Evolutionary conservation across 2,113 vertebrate genomes (phyloP), one percentile per base, ranked within the genome.

Genomic region (Macrotus californicus): DNA sequence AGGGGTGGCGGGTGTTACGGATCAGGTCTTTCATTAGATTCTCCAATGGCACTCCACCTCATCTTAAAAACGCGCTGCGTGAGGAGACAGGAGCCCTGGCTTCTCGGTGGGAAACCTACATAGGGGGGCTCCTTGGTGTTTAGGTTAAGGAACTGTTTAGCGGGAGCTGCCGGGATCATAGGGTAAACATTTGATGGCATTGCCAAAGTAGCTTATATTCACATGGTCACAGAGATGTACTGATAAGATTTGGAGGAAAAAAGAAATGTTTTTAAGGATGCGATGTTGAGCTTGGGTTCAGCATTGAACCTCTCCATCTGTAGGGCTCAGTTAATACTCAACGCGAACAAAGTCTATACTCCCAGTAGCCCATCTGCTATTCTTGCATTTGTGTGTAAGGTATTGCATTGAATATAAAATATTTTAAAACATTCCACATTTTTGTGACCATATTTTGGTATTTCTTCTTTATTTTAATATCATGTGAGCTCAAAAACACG

Each of bases 201-300:
- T 56, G 36, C 36, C 26, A 80, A 77, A 46, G 43, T 43, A 24
- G 26, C 18, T 70, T 73, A 69, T 73, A 64, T 56, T n/a, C 6
- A 66, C 59, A 41, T 34, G 19, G n/a, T 84, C 52, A 69, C 80
- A 72, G 76, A 91, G 29, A 59, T 50, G 73, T 7, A 52, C 70
- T 56, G 41, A 48, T 19, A 93, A 16, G 43, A 93, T 87, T 70
- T 82, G 36, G 29, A 66, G 87, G 48, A 41, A 12, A 46, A 75
- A 26, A 59, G 19, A 88, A 79, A 59, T 36, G 39, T 34, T 77
- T 88, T 92, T 39, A 66, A 54, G 59, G 19, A 93, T 46, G 36
- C 50, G 92, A 18, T 93, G 83, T 93, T 76, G 83, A 97, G 80
- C 16, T 82, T 29, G 15, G 50, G 15, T 67, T 95, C n/a, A 75